Conservation (phyloP, 2,888 invertebrate species). For the Caenorhabditis sp. region DNA sequence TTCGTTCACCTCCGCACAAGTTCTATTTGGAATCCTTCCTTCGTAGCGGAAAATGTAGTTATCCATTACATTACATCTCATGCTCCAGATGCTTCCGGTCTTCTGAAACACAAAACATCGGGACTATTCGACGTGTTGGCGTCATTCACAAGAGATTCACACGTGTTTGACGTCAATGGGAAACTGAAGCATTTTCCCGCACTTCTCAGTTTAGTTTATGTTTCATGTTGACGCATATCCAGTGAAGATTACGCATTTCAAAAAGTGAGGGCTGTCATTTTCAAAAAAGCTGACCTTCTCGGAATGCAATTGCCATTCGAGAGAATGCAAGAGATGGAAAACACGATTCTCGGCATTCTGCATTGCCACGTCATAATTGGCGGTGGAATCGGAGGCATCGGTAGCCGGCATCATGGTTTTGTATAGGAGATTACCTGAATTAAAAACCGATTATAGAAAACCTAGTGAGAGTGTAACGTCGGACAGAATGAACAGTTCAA, state of each 20-base stretch:
- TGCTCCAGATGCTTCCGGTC: slow-evolving; percentile 59
- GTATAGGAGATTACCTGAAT: too few relatives aligned
- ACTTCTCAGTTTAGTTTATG: background rate
- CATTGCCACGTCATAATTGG: slow-evolving; percentile 54
- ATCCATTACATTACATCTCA: slow-evolving; percentile 62
- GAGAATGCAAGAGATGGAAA: slow-evolving; percentile 60
- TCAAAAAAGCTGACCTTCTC: slow-evolving; percentile 52
- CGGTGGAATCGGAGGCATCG: slow-evolving; percentile 8
- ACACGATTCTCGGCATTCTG: slow-evolving; percentile 59
- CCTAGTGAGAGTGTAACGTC: too few relatives aligned
- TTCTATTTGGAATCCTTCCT: slow-evolving; percentile 54
- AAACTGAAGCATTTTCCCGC: background rate
- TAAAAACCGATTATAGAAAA: too few relatives aligned
- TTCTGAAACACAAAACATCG: slow-evolving; percentile 40
- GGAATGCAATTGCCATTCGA: slow-evolving; percentile 62
- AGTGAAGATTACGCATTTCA: too few relatives aligned
- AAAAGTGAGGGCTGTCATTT: too few relatives aligned
- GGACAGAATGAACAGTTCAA: too few relatives aligned
- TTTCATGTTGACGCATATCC: background rate
- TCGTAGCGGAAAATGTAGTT: slow-evolving; percentile 62
- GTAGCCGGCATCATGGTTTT: slow-evolving; percentile 31
- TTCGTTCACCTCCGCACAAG: slow-evolving; percentile 54
- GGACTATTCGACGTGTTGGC: background rate
- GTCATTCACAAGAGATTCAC: background rate
- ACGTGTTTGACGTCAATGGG: background rate